Conservation (phyloP, 2,888 invertebrate species). For the Endomychus coccineus region DNA sequence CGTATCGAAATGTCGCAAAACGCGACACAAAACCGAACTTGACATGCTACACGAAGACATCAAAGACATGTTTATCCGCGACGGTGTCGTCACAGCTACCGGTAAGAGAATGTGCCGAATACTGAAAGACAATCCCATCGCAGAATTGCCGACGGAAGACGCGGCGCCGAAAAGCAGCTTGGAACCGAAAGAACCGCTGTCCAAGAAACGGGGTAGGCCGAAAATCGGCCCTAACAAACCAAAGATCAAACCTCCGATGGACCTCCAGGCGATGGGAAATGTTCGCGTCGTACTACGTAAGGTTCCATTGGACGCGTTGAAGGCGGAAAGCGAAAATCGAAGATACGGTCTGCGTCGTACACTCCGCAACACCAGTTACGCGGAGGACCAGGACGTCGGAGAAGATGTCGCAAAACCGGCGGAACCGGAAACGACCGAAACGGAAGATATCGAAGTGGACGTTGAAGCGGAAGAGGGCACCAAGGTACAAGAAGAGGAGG, state of each 20-base stretch:
- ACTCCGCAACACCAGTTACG: too few relatives aligned
- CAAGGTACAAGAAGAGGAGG: conserved; percentile 4
- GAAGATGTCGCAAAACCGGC: conserved; percentile 19
- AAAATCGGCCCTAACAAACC: conserved; percentile 20
- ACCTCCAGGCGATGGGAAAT: conserved; percentile 25
- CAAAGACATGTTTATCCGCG: conserved; percentile 61
- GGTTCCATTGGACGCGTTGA: too few relatives aligned
- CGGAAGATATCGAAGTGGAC: conserved; percentile 25
- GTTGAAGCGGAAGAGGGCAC: conserved; percentile 41
- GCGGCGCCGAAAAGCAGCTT: background rate
- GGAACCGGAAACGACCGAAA: conserved; percentile 4
- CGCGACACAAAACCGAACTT: conserved; percentile 45
- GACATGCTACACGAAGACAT: conserved; percentile 61
- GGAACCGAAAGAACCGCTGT: background rate
- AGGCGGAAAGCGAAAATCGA: too few relatives aligned
- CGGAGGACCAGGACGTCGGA: conserved; percentile 12
- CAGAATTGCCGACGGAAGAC: conserved; percentile 16
- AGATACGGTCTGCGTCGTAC: too few relatives aligned
- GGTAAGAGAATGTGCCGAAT: conserved; percentile 52
- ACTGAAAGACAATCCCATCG: conserved; percentile 28
- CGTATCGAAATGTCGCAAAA: conserved; percentile 9
- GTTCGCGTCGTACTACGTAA: conserved; percentile 28
- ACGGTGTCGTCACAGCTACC: conserved; percentile 55
- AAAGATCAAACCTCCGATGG: conserved; percentile 6
- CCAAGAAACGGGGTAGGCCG: conserved; percentile 15